Percentiles rank a stretch among this genome's conserved stretches.
Evolutionary conservation across 2,113 vertebrate genomes (phyloP).

Genomic region (Puntigrus tetrazona): DNA sequence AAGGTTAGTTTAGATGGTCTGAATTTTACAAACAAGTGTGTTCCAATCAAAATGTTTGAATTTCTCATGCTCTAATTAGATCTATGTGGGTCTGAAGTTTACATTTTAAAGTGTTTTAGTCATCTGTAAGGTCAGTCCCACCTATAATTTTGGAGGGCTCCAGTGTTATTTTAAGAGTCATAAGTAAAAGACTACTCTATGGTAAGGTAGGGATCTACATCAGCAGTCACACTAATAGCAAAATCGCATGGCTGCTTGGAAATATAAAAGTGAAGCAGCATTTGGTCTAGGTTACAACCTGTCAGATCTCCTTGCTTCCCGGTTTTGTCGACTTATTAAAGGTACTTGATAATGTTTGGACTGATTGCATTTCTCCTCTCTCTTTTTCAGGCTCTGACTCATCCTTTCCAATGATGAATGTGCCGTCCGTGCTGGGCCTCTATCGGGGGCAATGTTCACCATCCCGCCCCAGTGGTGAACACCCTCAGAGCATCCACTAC

Average conservation of each 20-base stretch:
- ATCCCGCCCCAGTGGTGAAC: constrained; percentile 37
- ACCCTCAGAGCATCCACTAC: constrained; percentile 34
- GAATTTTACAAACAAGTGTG: constrained; percentile 38
- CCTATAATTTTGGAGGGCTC: constrained; percentile 49
- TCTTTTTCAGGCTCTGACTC: background rate
- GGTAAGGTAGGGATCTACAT: constrained; percentile 1
- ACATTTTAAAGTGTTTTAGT: background rate
- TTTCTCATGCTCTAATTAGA: constrained; percentile 10
- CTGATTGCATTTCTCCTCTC: constrained; percentile 24
- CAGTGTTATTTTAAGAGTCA: constrained; percentile 56
- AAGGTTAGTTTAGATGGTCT: constrained; percentile 31
- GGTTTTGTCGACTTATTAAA: background rate
- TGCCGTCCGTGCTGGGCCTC: constrained; percentile 45
- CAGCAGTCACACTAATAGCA: constrained; percentile 35
- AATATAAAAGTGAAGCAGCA: constrained; percentile 24
- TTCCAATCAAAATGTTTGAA: constrained; percentile 31
- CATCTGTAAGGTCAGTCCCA: constrained; percentile 32
- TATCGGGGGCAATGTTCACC: constrained; percentile 57
- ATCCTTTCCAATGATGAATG: constrained; percentile 1
- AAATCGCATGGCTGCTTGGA: constrained; percentile 42
- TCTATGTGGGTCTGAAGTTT: background rate
- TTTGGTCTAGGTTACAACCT: background rate
- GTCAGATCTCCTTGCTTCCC: background rate
- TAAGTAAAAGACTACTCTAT: constrained; percentile 34
- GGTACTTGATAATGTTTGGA: background rate